Evolutionary conservation across 53 echinoderm and acorn worm species (phyloP).

Genomic region (Apostichopus leukothele): DNA sequence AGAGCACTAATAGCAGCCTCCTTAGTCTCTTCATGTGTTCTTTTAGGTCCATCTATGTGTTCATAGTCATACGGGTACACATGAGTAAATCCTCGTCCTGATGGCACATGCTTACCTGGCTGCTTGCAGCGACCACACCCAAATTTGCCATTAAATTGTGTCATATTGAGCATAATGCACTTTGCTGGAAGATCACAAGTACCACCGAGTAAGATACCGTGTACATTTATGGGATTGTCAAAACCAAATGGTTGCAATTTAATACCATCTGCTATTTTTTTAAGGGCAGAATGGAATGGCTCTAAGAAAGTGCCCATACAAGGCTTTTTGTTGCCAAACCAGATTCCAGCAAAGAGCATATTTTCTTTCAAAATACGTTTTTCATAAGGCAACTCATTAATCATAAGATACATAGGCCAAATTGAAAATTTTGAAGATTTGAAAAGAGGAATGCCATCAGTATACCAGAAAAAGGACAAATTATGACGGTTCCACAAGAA

Average conservation of each 20-base stretch:
- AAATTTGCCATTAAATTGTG: conserved; percentile 26
- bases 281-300: conserved; percentile 6
- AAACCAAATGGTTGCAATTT: not conserved
- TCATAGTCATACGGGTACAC: conserved; percentile 15
- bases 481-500: not conserved
- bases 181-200: conserved; percentile 13
- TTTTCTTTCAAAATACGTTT: conserved; percentile 23
- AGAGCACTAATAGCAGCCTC: not conserved
- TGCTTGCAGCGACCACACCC: conserved; percentile 26
- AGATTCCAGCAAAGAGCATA: conserved; percentile 12
- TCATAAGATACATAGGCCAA: conserved; percentile 24
- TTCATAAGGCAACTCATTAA: conserved; percentile 21
- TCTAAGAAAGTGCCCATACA: conserved; percentile 11
- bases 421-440: conserved; percentile 24
- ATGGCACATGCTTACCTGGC: conserved; percentile 2
- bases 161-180: not conserved
- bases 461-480: conserved; percentile 8
- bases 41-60: not conserved
- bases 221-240: not conserved
- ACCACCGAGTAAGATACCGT: not conserved
- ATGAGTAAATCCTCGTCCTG: conserved; percentile 8
- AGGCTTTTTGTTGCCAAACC: conserved; percentile 7
- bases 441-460: conserved; percentile 19
- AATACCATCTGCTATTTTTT: not conserved
- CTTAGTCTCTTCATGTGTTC: not conserved